Percentiles rank a stretch among this genome's conserved stretches.
Evolutionary conservation across 2,797 vertebrate species (phyloP).

Genomic region (Philypnodon macrostomus): DNA sequence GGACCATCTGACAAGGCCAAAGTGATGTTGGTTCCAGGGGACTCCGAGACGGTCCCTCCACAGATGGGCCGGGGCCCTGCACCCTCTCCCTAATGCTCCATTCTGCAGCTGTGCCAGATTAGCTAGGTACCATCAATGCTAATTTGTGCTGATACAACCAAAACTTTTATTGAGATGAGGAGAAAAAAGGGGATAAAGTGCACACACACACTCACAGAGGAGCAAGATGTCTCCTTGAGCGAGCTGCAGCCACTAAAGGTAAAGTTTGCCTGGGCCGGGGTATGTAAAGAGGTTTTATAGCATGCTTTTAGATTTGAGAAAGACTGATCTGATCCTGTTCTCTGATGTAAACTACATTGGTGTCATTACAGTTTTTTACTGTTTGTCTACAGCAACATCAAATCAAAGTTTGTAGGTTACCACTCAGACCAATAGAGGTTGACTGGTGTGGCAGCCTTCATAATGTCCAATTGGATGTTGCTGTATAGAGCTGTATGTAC

Average conservation of each 20-base stretch:
- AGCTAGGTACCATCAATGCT: constrained; percentile 79
- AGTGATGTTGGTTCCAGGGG: constrained; percentile 74
- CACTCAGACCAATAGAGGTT: too few relatives aligned
- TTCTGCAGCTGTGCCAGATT: constrained; percentile 79
- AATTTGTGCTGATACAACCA: constrained; percentile 82
- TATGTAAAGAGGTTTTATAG: too few relatives aligned
- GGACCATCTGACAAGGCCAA: constrained; percentile 75
- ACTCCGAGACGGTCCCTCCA: constrained; percentile 68
- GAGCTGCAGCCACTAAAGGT: constrained; percentile 45
- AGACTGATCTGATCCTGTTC: too few relatives aligned
- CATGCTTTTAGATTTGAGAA: too few relatives aligned
- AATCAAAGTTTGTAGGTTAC: too few relatives aligned
- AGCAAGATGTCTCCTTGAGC: constrained; percentile 57
- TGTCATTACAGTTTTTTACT: too few relatives aligned
- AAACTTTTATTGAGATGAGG: constrained; percentile 74
- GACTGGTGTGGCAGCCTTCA: too few relatives aligned
- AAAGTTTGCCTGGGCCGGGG: constrained; percentile 16
- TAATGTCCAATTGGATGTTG: too few relatives aligned
- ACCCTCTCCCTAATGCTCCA: constrained; percentile 73
- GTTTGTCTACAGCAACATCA: too few relatives aligned
- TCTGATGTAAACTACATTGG: too few relatives aligned
- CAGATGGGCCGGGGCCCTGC: constrained; percentile 73
- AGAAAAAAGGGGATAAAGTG: constrained; percentile 47
- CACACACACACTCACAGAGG: constrained; percentile 21
- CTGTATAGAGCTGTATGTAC: too few relatives aligned